Conservation (phyloP, 2,797 vertebrate species). For the Ptychobarbus kaznakovi region DNA sequence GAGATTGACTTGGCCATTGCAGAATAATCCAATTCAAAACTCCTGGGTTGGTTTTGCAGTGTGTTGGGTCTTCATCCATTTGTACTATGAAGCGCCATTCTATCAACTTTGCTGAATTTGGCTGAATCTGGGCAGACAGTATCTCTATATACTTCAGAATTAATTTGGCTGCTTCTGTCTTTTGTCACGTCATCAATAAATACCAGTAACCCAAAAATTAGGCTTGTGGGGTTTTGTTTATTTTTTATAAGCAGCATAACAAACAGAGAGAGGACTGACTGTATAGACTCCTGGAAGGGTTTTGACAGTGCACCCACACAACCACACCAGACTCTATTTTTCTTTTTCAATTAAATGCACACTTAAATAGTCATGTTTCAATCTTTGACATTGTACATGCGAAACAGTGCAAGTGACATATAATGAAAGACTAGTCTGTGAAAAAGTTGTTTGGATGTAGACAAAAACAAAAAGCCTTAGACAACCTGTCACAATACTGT, state of each 20-base stretch:
- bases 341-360: constrained; percentile 53
- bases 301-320: not conserved
- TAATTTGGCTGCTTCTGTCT: too few relatives aligned
- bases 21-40: too few relatives aligned
- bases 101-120: too few relatives aligned
- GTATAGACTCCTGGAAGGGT: not conserved
- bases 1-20: too few relatives aligned
- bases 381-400: constrained; percentile 60
- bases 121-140: too few relatives aligned
- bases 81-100: too few relatives aligned
- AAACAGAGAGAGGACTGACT: not conserved
- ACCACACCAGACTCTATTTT: not conserved
- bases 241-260: not conserved
- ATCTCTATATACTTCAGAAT: too few relatives aligned
- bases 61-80: too few relatives aligned
- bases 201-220: too few relatives aligned
- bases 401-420: constrained; percentile 36
- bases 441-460: constrained; percentile 42
- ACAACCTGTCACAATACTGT: constrained; percentile 45
- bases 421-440: constrained; percentile 59
- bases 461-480: constrained; percentile 46
- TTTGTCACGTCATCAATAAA: too few relatives aligned
- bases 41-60: too few relatives aligned
- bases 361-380: constrained; percentile 61
- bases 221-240: not conserved